Percentiles rank a stretch among this genome's conserved stretches.
phyloP scores from a whole-genome alignment of 2,888 invertebrate species.

The Tetragnatha montana region DNA sequence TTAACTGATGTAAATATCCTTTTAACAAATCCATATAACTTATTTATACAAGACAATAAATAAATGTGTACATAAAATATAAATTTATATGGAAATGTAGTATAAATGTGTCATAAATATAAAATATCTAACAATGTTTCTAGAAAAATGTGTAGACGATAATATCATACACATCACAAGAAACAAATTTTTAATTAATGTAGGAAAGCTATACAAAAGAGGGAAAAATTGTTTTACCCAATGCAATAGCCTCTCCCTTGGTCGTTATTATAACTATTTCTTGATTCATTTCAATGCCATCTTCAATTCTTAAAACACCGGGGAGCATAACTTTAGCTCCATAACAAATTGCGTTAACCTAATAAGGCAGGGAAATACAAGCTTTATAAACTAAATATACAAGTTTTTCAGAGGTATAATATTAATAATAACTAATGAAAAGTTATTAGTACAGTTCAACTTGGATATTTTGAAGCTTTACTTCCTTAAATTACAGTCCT shows the following conservation, averaged over 20 bases:
- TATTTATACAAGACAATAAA: too few species aligned
- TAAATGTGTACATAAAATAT: too few species aligned
- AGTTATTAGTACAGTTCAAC: too few species aligned
- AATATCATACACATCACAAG: conserved; percentile 1
- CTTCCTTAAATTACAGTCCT: too few species aligned
- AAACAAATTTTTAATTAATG: conserved; percentile 17
- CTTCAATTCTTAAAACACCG: conserved; percentile 96
- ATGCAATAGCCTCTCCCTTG: conserved; percentile 94
- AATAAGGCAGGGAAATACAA: conserved; percentile 5
- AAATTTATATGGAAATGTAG: too few species aligned
- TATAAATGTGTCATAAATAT: too few species aligned
- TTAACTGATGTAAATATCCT: too few species aligned
- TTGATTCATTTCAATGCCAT: conserved; percentile 96
- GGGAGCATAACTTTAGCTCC: conserved; percentile 98
- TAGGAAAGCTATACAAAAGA: conserved; percentile 11
- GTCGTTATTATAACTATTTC: conserved; percentile 98
- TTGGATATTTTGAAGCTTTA: too few species aligned
- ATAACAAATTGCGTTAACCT: conserved; percentile 97
- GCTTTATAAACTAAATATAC: background rate
- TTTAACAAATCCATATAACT: too few species aligned
- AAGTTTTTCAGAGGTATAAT: background rate
- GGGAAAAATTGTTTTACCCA: conserved; percentile 77
- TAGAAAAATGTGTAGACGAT: background rate
- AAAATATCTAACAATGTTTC: background rate
- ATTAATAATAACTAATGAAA: too few species aligned